A percentile compares a stretch with the other conserved stretches of the same genome.
Conservation (phyloP, 2,113 vertebrate species). For the Anarhynchus alexandrinus region DNA sequence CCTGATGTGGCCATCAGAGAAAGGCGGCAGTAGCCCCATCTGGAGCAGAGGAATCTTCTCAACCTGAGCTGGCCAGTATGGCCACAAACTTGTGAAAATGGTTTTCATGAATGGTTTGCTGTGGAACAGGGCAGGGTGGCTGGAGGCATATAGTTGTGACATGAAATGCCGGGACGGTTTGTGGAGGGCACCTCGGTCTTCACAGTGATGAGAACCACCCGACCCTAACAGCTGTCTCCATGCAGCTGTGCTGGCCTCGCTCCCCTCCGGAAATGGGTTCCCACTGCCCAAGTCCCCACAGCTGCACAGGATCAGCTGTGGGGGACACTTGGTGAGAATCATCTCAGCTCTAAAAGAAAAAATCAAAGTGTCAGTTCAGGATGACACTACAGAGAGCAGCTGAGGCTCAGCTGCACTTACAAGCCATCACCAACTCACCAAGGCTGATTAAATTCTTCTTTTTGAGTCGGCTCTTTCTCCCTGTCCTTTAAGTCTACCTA, state of each 20-base stretch:
- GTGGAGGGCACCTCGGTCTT: not conserved
- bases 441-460: not conserved
- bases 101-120: not conserved
- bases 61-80: not conserved
- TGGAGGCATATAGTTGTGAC: not conserved
- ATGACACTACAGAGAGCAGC: not conserved
- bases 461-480: not conserved
- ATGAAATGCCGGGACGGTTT: not conserved
- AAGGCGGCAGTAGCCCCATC: not conserved
- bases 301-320: not conserved
- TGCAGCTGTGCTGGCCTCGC: conserved; percentile 11
- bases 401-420: not conserved
- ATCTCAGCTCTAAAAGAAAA: not conserved
- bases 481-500: not conserved
- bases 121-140: not conserved
- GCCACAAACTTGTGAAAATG: not conserved
- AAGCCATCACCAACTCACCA: not conserved
- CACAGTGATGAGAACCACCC: not conserved
- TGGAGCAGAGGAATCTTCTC: not conserved
- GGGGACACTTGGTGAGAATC: not conserved
- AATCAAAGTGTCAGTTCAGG: not conserved
- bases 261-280: not conserved
- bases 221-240: not conserved
- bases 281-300: not conserved
- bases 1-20: not conserved